Evolutionary conservation across 2,113 vertebrate species (phyloP).

Genomic region (Halcyon malimbica): DNA sequence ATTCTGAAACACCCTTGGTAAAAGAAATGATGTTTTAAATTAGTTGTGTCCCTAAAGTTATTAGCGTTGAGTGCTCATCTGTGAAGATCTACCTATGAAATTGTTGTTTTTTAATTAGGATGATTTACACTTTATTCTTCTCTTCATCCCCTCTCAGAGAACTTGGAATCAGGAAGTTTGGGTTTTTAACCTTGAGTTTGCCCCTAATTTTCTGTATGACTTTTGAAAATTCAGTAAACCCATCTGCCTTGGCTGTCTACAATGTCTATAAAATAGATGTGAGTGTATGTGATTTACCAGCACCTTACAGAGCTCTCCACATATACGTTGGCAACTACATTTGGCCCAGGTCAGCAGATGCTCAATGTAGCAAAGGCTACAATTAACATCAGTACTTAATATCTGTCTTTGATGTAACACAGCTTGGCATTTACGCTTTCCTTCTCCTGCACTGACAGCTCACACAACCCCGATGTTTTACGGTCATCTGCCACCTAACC

Average conservation of each 20-base stretch:
- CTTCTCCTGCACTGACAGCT: background rate
- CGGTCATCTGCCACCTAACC: background rate
- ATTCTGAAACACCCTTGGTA: background rate
- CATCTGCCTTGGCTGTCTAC: background rate
- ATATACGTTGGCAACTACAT: background rate
- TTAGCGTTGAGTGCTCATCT: background rate
- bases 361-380: background rate
- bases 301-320: background rate
- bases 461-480: background rate
- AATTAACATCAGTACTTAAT: background rate
- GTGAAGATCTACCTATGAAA: background rate
- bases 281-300: background rate
- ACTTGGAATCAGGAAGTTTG: background rate
- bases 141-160: background rate
- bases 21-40: background rate
- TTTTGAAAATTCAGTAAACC: background rate
- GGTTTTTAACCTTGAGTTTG: background rate
- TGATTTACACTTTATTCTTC: background rate
- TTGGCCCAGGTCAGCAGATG: background rate
- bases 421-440: background rate
- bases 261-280: background rate
- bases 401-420: background rate
- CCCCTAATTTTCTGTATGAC: background rate
- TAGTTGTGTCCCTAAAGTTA: background rate
- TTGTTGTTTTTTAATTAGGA: background rate